A percentile compares a stretch with the other conserved stretches of the same genome.
Evolutionary conservation across 2,888 invertebrate genomes (phyloP).

Genomic region (Hydriomena furcata): DNA sequence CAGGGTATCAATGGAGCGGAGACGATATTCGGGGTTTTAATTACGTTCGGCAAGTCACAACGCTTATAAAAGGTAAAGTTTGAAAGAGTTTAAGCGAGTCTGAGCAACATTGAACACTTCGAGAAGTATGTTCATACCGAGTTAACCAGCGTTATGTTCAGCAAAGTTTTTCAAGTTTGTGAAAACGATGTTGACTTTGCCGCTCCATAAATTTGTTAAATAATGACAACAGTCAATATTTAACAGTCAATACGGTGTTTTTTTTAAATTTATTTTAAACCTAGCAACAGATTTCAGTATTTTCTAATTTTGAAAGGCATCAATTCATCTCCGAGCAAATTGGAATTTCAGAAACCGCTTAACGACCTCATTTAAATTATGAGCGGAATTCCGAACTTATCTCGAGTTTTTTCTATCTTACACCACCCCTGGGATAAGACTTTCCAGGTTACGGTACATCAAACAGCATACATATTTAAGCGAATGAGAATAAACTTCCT

Average conservation of each 20-base stretch:
- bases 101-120: conserved; percentile 9
- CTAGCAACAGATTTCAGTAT: conserved; percentile 11
- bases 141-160: conserved; percentile 11
- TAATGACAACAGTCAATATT: too few species aligned
- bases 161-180: neutral
- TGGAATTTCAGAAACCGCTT: conserved; percentile 39
- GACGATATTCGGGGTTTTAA: conserved; percentile 14
- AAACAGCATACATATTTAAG: conserved; percentile 50
- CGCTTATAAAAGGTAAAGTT: conserved; percentile 20
- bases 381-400: conserved; percentile 29
- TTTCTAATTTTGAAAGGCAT: conserved; percentile 26
- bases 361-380: conserved; percentile 40
- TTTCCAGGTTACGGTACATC: conserved; percentile 35
- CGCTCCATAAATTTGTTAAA: neutral
- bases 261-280: conserved; percentile 1
- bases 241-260: too few species aligned
- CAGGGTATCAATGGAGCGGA: conserved; percentile 30
- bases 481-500: conserved; percentile 34
- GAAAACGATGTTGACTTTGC: neutral
- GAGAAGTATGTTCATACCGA: conserved; percentile 6
- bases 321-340: conserved; percentile 35
- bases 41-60: conserved; percentile 24
- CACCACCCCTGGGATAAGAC: conserved; percentile 37
- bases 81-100: conserved; percentile 12
- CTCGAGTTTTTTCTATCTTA: conserved; percentile 44